phyloP scores from a whole-genome alignment of 2,113 vertebrate genomes.

The Chrysemys picta region DNA sequence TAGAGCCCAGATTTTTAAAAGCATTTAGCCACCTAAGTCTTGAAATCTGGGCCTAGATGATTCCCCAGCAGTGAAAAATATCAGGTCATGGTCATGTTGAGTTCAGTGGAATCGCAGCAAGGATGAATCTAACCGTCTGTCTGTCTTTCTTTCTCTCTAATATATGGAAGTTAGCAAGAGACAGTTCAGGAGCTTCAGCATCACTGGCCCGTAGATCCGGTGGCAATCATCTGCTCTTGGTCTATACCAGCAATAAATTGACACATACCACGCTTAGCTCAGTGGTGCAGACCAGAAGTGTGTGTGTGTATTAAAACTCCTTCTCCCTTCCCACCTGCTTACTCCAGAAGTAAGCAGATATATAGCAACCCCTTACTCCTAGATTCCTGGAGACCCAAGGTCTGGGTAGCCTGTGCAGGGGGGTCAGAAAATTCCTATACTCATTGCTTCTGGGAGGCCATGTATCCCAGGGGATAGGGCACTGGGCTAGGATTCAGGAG shows the following conservation, averaged over 20 bases:
- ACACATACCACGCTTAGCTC: background rate
- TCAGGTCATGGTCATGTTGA: slow-evolving; percentile 31
- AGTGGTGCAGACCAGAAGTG: background rate
- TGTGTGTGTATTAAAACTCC: background rate
- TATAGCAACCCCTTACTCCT: too few relatives aligned
- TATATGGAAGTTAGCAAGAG: background rate
- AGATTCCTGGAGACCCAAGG: too few relatives aligned
- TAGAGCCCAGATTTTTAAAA: background rate
- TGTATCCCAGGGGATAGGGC: too few relatives aligned
- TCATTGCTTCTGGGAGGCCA: too few relatives aligned
- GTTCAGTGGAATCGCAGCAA: slow-evolving; percentile 32
- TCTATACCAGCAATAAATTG: background rate
- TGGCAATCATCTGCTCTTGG: background rate
- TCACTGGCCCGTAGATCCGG: background rate
- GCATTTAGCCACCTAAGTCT: background rate
- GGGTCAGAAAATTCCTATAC: too few relatives aligned
- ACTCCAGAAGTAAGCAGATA: too few relatives aligned
- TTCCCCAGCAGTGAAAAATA: slow-evolving; percentile 30
- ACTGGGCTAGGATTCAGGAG: too few relatives aligned
- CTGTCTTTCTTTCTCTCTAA: background rate
- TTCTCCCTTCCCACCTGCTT: too few relatives aligned
- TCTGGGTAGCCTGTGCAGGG: too few relatives aligned
- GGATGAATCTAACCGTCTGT: slow-evolving; percentile 1
- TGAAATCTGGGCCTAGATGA: background rate
- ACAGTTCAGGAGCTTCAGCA: background rate